Evolutionary conservation across 2,113 vertebrate species (phyloP), one percentile per base, ranked within the genome.

Genomic region (Macquaria ambigua): DNA sequence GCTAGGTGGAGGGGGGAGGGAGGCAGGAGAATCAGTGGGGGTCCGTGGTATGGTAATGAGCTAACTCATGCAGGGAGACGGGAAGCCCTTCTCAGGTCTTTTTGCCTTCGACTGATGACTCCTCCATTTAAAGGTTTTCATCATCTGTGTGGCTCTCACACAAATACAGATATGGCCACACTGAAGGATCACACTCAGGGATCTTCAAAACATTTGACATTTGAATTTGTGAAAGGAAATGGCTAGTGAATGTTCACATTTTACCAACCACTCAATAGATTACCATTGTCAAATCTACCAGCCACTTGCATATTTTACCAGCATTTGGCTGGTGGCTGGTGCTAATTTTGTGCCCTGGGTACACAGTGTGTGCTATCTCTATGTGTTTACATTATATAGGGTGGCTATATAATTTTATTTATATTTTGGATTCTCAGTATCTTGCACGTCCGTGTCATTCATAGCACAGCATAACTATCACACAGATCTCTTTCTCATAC

Each of bases 21-120:
- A 81, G 55, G 52, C 52, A 63, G 52, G 50, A 25, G 52, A 46
- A 53, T 64, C 67, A 43, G 52, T 16, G 7, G 62, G 79, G 67
- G 39, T 85, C 39, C 76, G 75, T 1, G 1, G 43, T 62, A 67
- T 74, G 67, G 52, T 90, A 88, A 91, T 73, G 59, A 83, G 72
- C 23, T 25, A 63, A 59, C 46, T 82, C 43, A 78, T 71, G 25
- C 63, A 34, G 75, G 72, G 61, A 74, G 52, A 74, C 2, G 25
- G 70, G 48, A 86, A 63, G 64, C 59, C 15, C 41, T 77, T 59
- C 52, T 71, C 39, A 20, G 64, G 76, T 28, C 8, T 77, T 48
- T 81, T 67, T 55, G 16, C 62, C 73, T 64, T 8, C 1, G 3
- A 67, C 63, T 58, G 68, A 74, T 79, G 52, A 77, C 37, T 61